phyloP scores from a whole-genome alignment of 2,113 vertebrate species.

The Ictalurus punctatus region DNA sequence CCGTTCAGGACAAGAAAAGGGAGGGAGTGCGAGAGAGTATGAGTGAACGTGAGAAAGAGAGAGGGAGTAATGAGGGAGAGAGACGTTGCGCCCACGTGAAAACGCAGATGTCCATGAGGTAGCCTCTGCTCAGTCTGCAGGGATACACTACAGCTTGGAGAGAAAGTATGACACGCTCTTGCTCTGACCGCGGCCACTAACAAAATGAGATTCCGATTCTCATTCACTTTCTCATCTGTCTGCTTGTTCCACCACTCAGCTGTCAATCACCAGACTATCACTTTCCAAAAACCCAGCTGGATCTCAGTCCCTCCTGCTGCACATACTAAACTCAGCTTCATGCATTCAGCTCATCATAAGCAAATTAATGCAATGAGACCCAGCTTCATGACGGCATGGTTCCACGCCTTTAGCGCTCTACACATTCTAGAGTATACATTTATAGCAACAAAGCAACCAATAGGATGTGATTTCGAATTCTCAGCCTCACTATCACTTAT shows the following conservation, averaged over 20 bases:
- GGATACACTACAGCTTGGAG: slow-evolving; percentile 67
- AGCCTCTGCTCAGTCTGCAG: slow-evolving; percentile 68
- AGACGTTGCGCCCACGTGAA: slow-evolving; percentile 56
- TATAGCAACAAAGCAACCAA: slow-evolving; percentile 72
- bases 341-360: background rate
- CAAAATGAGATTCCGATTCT: slow-evolving; percentile 61
- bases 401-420: background rate
- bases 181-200: slow-evolving; percentile 57
- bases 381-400: background rate
- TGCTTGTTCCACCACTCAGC: slow-evolving; percentile 50
- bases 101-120: slow-evolving; percentile 63
- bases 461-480: slow-evolving; percentile 64
- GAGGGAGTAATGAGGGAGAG: slow-evolving; percentile 41
- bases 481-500: slow-evolving; percentile 38
- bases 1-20: slow-evolving; percentile 61
- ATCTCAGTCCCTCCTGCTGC: slow-evolving; percentile 14
- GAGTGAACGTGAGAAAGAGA: slow-evolving; percentile 57
- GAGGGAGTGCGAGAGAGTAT: slow-evolving; percentile 49
- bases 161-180: slow-evolving; percentile 33
- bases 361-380: slow-evolving; percentile 41
- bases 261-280: slow-evolving; percentile 39
- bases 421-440: slow-evolving; percentile 56
- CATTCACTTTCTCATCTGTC: slow-evolving; percentile 44
- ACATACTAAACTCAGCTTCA: background rate
- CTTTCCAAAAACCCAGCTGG: slow-evolving; percentile 12